These are phyloP conservation scores for Hormaphis cornu DNA, from an alignment of 1,140 invertebrate species.

Conservation along the genomic window DNA sequence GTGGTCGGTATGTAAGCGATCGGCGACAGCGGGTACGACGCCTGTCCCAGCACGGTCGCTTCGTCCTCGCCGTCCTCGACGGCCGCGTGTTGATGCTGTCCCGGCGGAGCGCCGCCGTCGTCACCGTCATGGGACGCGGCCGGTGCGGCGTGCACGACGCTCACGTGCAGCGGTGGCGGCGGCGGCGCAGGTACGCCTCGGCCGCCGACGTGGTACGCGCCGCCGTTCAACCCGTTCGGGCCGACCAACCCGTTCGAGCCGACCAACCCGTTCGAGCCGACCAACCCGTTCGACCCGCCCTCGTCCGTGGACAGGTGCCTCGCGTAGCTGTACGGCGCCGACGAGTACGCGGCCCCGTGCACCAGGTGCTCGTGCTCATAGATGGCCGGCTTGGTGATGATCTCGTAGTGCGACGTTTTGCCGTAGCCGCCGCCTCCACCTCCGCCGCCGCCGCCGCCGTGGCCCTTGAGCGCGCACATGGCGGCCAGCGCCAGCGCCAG, in stretches of 20 bases:
- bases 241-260: too few species aligned
- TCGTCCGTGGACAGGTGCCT: conserved; percentile 27
- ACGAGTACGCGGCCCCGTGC: conserved; percentile 40
- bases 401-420: conserved; percentile 58
- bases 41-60: not conserved
- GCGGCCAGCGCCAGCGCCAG: conserved; percentile 67
- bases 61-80: not conserved
- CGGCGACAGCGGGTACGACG: not conserved
- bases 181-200: not conserved
- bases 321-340: conserved; percentile 34
- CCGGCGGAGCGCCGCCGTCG: not conserved
- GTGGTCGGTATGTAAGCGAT: conserved; percentile 6
- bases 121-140: not conserved
- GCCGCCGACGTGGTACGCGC: not conserved
- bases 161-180: not conserved
- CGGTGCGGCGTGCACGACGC: not conserved
- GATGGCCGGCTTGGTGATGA: conserved; percentile 62
- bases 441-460: conserved; percentile 23
- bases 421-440: not conserved
- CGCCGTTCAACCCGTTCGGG: not conserved
- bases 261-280: not conserved
- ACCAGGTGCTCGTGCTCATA: conserved; percentile 53
- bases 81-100: not conserved
- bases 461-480: conserved; percentile 55
- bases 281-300: not conserved